These are phyloP conservation scores for Acrossocheilus wenchowensis DNA, from an alignment of 2,797 vertebrate species.

Conservation along the genomic window DNA sequence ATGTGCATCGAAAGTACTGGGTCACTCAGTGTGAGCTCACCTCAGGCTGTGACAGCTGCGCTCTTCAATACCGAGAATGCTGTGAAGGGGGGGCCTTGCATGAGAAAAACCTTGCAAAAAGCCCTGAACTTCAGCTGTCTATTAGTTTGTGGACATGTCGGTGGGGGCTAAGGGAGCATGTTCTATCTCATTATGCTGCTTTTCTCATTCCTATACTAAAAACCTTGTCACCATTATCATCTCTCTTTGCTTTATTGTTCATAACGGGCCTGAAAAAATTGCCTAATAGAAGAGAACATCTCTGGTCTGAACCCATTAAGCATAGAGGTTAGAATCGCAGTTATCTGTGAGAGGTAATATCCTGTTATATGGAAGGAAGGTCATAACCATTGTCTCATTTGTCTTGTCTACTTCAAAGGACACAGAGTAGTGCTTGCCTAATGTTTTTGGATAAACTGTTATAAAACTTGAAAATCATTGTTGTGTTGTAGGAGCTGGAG, in stretches of 20 bases:
- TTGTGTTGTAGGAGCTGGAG: slow-evolving; percentile 87
- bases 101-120: not conserved
- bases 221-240: slow-evolving; percentile 22
- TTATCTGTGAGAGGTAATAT: not conserved
- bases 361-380: not conserved
- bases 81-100: slow-evolving; percentile 12
- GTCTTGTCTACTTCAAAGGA: slow-evolving; percentile 14
- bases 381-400: slow-evolving; percentile 23
- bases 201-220: slow-evolving; percentile 42
- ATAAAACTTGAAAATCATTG: slow-evolving; percentile 19
- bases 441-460: slow-evolving; percentile 11
- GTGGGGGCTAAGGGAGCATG: slow-evolving; percentile 21
- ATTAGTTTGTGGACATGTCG: slow-evolving; percentile 1
- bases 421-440: slow-evolving; percentile 9
- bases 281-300: slow-evolving; percentile 32
- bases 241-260: not conserved
- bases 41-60: slow-evolving; percentile 68
- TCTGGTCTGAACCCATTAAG: slow-evolving; percentile 44
- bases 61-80: slow-evolving; percentile 55
- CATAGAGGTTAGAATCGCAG: slow-evolving; percentile 9
- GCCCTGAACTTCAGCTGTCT: slow-evolving; percentile 17
- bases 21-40: slow-evolving; percentile 57
- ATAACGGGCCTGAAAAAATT: not conserved
- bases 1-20: slow-evolving; percentile 48
- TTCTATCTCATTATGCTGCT: slow-evolving; percentile 29